Percentiles rank a stretch among this genome's conserved stretches.
Evolutionary conservation across 2,113 vertebrate genomes (phyloP).

Genomic region (Silurus glanis): DNA sequence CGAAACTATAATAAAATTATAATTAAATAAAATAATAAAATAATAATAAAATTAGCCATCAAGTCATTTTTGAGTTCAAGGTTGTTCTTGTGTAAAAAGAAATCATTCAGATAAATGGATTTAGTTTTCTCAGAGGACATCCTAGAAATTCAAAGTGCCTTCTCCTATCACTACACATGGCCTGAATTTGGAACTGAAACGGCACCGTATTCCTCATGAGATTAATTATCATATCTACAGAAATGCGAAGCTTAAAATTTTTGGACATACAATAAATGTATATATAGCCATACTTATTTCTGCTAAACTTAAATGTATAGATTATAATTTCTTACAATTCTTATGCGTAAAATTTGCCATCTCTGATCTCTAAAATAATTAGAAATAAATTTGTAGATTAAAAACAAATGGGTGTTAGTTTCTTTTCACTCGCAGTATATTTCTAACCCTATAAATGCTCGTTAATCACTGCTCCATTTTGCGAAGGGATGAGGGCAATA

Average conservation of each 20-base stretch:
- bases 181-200: neutral
- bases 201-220: neutral
- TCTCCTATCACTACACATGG: neutral
- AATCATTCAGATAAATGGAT: neutral
- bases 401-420: neutral
- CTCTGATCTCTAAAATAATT: neutral
- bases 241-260: neutral
- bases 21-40: no score
- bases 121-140: neutral
- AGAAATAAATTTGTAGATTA: neutral
- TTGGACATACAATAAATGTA: neutral
- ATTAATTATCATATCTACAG: neutral
- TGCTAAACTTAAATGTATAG: neutral
- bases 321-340: no score
- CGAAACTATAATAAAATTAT: no score
- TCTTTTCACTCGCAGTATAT: neutral
- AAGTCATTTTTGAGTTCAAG: neutral
- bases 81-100: neutral
- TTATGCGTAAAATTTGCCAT: no score
- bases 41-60: neutral
- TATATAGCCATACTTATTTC: neutral
- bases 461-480: slow-evolving; percentile 12
- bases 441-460: neutral
- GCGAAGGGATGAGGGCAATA: slow-evolving; percentile 13
- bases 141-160: neutral